Evolutionary conservation across 2,797 vertebrate genomes (phyloP).

Genomic region (Hippopotamyrus pictus): DNA sequence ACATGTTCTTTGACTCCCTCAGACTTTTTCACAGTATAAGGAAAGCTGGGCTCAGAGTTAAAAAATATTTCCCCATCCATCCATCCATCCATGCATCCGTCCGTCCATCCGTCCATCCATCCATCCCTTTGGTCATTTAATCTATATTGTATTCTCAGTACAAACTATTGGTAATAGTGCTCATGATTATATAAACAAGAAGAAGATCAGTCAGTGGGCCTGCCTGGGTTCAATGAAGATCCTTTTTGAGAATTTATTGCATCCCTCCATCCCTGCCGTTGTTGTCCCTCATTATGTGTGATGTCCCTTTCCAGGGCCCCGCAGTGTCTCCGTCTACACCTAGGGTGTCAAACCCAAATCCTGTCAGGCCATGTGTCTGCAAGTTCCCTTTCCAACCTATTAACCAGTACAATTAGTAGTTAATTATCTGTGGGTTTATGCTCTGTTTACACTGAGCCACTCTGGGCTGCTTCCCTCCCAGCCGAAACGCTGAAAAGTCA

Average conservation of each 20-base stretch:
- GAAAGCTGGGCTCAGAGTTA: not conserved
- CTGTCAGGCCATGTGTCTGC: not conserved
- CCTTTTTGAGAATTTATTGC: not conserved
- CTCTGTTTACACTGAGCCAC: constrained; percentile 2
- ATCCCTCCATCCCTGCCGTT: not conserved
- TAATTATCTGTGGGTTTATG: constrained; percentile 5
- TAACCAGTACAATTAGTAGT: constrained; percentile 10
- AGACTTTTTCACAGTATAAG: not conserved
- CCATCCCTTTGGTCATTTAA: not conserved
- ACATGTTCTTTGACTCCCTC: not conserved
- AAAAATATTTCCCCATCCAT: not conserved
- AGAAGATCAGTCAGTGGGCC: not conserved
- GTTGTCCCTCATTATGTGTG: not conserved
- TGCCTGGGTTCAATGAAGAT: not conserved
- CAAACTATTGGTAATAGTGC: not conserved
- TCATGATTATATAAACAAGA: not conserved
- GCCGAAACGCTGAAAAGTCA: not conserved
- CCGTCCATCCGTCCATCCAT: not conserved
- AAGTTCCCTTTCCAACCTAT: not conserved
- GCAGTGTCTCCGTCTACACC: not conserved
- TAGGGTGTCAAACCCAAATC: not conserved
- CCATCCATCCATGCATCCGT: not conserved
- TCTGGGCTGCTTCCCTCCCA: not conserved
- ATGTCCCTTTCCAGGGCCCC: not conserved
- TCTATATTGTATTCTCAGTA: not conserved